Conservation (phyloP, 1,140 invertebrate species). For the Nasonia vitripennis region DNA sequence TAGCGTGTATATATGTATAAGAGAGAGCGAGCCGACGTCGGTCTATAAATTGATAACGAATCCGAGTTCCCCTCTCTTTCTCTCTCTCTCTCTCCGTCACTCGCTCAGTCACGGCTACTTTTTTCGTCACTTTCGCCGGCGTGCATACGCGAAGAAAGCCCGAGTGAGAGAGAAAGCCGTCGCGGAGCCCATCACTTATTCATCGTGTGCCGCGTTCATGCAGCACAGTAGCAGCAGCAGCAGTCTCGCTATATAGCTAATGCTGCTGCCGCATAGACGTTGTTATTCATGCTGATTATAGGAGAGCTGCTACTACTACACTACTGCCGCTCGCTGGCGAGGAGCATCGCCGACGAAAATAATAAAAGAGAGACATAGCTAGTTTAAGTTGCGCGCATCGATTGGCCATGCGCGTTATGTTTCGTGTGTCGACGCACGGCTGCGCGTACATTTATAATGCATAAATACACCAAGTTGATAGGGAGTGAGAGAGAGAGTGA, state of each 20-base stretch:
- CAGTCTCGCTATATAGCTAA: neutral
- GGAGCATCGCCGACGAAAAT: neutral
- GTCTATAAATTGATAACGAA: slow-evolving; percentile 51
- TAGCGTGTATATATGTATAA: neutral
- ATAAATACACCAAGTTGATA: neutral
- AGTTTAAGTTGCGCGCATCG: neutral
- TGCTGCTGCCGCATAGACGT: neutral
- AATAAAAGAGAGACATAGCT: slow-evolving; percentile 9
- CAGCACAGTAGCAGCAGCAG: neutral
- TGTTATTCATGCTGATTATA: slow-evolving; percentile 36
- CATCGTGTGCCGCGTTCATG: neutral
- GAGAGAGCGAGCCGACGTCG: slow-evolving; percentile 46
- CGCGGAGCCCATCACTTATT: neutral
- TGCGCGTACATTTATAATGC: neutral
- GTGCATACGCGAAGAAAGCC: slow-evolving; percentile 13
- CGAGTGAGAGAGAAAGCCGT: neutral
- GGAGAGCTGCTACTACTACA: slow-evolving; percentile 2
- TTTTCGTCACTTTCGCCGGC: slow-evolving; percentile 29
- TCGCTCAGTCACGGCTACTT: neutral
- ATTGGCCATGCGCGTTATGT: neutral
- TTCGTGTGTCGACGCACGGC: neutral
- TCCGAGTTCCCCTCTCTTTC: slow-evolving; percentile 22
- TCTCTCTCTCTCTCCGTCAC: no score
- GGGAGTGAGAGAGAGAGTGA: neutral
- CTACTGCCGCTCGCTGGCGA: no score